Conservation (phyloP, 2,113 vertebrate genomes). For the Mesembrinibis cayennensis region DNA sequence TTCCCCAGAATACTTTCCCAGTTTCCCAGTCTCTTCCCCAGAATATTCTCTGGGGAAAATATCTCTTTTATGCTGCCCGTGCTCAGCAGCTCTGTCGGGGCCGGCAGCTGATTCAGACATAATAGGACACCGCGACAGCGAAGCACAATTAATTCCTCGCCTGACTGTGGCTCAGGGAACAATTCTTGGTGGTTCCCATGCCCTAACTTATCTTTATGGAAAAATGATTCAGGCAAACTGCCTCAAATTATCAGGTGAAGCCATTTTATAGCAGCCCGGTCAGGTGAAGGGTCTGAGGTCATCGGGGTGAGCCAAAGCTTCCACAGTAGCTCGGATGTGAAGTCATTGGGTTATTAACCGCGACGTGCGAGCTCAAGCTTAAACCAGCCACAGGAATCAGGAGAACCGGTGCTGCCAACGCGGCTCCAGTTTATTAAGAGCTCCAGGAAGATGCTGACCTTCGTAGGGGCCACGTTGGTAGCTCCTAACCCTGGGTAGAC, state of each 20-base stretch:
- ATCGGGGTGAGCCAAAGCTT: not conserved
- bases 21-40: not conserved
- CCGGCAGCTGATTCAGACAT: not conserved
- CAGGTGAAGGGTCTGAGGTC: not conserved
- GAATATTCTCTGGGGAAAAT: not conserved
- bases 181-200: not conserved
- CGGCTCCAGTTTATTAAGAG: not conserved
- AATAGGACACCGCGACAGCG: not conserved
- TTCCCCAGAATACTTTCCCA: not conserved
- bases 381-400: not conserved
- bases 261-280: not conserved
- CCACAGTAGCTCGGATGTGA: not conserved
- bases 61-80: not conserved
- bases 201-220: not conserved
- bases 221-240: conserved; percentile 4
- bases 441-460: not conserved
- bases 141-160: not conserved
- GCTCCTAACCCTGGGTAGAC: accelerated
- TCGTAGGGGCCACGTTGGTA: accelerated
- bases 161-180: not conserved
- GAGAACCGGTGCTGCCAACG: not conserved
- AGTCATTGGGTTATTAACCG: not conserved
- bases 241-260: not conserved
- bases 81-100: not conserved
- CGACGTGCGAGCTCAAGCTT: not conserved